Base-by-base conservation (phyloP, 2,113 vertebrate species). In the Chaenogobius annularis region DNA sequence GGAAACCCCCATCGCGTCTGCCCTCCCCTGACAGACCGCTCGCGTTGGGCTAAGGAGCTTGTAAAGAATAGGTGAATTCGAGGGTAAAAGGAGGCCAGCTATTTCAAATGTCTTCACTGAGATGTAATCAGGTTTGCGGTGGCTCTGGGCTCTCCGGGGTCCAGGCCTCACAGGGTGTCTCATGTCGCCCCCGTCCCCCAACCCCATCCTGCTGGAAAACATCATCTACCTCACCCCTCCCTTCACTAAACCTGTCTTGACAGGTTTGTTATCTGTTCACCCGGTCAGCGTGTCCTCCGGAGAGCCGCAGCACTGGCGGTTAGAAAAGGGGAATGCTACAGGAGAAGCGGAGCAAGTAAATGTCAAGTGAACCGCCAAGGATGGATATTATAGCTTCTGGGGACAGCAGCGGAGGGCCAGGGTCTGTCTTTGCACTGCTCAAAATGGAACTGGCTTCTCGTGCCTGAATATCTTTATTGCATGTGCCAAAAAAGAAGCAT, bases 241-340 rank as follows among this genome's bases (percentile, higher is more conserved):
- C 90, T 90, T 14, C 3, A 7, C 22, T 94, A 92, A 95, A 94
- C 87, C 92, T 80, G 92, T 93, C 92, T 92, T 93, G 93, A 95
- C 95, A 95, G 94, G 92, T 95, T 94, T 95, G 93, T 96, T 96
- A 95, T 95, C 95, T 96, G 93, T 93, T 95, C 90, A 92, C 92
- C 93, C 89, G 83, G 92, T 94, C 84, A 85, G 90, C 75, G 73
- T 94, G 88, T 92, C 94, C 95, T 94, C 95, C 79, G 84, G 94
- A 95, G 95, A 94, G 85, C 88, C 88, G 89, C 90, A 90, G 91
- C 87, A 77, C 83, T 80, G 83, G 91, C 94, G 95, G 92, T 94
- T 92, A 92, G 91, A 86, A 91, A 40, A 88, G 88, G 90, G 82
- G 92, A 85, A 89, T 81, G 74, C 85, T 85, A 68, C 78, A 82